These are phyloP conservation scores for Anthoscopus minutus DNA, from an alignment of 2,113 vertebrate species.

Conservation along the genomic window DNA sequence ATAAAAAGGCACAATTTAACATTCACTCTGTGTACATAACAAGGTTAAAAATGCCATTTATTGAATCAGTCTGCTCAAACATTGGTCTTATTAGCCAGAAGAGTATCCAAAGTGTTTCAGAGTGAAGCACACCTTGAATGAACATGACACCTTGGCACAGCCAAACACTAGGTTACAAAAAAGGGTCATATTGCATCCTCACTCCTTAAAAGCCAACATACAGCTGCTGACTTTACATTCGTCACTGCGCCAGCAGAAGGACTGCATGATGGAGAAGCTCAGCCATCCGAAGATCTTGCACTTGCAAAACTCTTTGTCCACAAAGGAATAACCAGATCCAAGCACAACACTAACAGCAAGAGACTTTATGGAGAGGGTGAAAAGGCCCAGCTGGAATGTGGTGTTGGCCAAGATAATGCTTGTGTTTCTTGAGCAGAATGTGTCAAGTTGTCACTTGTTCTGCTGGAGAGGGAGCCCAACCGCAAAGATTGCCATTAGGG, in stretches of 20 bases:
- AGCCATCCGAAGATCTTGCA: background rate
- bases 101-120: background rate
- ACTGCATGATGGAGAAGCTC: background rate
- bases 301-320: background rate
- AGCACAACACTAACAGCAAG: background rate
- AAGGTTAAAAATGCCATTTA: background rate
- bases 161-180: background rate
- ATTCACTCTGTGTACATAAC: background rate
- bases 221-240: background rate
- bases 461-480: constrained; percentile 14
- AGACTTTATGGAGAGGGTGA: background rate
- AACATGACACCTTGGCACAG: background rate
- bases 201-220: background rate
- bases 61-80: background rate
- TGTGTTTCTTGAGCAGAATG: background rate
- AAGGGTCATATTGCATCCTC: background rate
- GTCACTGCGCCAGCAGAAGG: fast-evolving
- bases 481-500: constrained; percentile 6
- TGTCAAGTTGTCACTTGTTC: constrained; percentile 50
- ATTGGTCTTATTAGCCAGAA: background rate
- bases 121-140: background rate
- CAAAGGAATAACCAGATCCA: background rate
- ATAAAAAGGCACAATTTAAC: background rate
- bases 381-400: background rate
- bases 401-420: background rate